These are phyloP conservation scores for Leucozona laternaria DNA, from an alignment of 2,888 invertebrate genomes.

Conservation along the genomic window DNA sequence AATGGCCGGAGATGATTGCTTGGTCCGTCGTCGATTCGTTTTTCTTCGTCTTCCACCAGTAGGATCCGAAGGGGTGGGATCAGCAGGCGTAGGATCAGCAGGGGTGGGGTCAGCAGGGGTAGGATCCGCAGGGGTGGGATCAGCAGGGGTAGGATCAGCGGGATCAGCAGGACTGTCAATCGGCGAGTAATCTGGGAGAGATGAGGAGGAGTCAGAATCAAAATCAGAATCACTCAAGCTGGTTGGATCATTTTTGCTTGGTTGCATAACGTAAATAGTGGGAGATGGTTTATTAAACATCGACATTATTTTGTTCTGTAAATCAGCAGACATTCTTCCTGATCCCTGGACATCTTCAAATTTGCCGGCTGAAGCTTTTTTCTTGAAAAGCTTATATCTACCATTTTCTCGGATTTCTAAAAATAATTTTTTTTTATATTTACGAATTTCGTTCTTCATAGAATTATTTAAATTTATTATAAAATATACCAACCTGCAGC, in stretches of 20 bases:
- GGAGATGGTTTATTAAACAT: background rate
- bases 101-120: background rate
- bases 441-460: background rate
- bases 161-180: no score
- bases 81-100: background rate
- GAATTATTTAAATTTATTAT: background rate
- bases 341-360: slow-evolving; percentile 70
- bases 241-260: no score
- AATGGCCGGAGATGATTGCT: background rate
- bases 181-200: no score
- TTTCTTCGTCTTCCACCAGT: background rate
- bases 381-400: slow-evolving; percentile 62
- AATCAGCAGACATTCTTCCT: slow-evolving; percentile 77
- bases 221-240: no score
- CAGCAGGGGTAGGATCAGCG: no score
- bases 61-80: background rate
- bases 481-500: slow-evolving; percentile 56
- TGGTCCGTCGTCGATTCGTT: background rate
- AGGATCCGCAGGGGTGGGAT: no score
- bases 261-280: background rate
- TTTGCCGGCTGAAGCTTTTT: slow-evolving; percentile 66
- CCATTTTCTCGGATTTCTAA: slow-evolving; percentile 35
- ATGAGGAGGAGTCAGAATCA: no score
- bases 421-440: background rate
- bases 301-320: slow-evolving; percentile 77